Conservation (phyloP, 2,113 vertebrate species). For the Phylloscopus whistleri region DNA sequence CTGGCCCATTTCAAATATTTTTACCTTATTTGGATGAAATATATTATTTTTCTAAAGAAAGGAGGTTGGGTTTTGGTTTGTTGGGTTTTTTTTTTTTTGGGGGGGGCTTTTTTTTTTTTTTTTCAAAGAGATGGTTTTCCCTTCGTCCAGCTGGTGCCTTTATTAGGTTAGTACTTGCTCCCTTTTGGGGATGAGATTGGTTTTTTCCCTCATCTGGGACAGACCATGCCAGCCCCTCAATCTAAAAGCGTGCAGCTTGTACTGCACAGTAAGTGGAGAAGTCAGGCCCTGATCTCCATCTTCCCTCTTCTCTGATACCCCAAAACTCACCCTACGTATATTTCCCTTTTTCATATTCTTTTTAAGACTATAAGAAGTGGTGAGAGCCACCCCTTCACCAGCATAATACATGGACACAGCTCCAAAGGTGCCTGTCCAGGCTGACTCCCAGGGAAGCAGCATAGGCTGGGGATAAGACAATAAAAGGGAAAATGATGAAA, state of each 20-base stretch:
- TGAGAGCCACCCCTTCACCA: not conserved
- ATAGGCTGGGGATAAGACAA: not conserved
- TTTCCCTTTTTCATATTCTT: not conserved
- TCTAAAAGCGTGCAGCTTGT: slow-evolving; percentile 30
- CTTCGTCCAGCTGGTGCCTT: slow-evolving; percentile 76
- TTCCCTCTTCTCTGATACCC: not conserved
- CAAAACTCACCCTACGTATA: not conserved
- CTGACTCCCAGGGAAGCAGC: not conserved
- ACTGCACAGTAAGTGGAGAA: slow-evolving; percentile 6
- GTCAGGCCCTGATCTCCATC: not conserved
- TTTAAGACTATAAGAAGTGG: rapidly evolving
- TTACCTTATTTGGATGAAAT: slow-evolving; percentile 88
- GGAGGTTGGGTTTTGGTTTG: not conserved
- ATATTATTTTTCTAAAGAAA: slow-evolving; percentile 88
- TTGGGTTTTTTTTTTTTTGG: no score
- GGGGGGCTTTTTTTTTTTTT: not conserved
- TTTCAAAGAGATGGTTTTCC: slow-evolving; percentile 68
- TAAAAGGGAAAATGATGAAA: not conserved
- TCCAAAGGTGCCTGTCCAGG: not conserved
- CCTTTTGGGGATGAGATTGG: slow-evolving; percentile 74
- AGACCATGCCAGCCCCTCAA: slow-evolving; percentile 55
- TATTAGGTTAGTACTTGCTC: slow-evolving; percentile 77
- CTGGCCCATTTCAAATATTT: slow-evolving; percentile 84
- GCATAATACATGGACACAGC: not conserved
- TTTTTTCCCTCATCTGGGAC: slow-evolving; percentile 60